A percentile compares a stretch with the other conserved stretches of the same genome.
Evolutionary conservation across 2,888 invertebrate genomes (phyloP).

Genomic region (Fragum sueziense): DNA sequence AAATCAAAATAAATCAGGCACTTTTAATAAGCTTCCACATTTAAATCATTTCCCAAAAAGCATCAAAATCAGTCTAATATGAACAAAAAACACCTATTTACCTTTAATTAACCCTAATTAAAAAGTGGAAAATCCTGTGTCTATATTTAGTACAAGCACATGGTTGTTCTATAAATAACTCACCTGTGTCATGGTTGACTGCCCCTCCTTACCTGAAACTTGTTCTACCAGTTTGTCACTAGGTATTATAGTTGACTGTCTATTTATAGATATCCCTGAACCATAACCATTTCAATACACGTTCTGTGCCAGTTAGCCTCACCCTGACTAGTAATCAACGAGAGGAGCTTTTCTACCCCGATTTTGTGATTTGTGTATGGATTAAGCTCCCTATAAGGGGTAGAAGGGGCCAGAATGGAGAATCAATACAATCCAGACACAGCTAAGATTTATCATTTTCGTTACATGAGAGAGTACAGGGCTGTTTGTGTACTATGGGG

Average conservation of each 20-base stretch:
- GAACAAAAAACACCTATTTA: neutral
- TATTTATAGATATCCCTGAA: constrained; percentile 53
- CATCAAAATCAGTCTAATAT: too few species aligned
- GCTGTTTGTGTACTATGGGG: constrained; percentile 99
- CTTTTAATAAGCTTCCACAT: too few species aligned
- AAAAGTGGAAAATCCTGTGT: constrained; percentile 46
- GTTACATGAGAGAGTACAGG: constrained; percentile 83
- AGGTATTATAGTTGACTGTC: constrained; percentile 22
- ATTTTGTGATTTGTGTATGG: constrained; percentile 31
- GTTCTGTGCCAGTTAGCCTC: constrained; percentile 55
- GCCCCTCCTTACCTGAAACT: constrained; percentile 56
- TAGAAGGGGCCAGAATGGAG: constrained; percentile 54
- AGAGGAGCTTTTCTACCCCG: constrained; percentile 40
- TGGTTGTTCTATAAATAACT: constrained; percentile 36
- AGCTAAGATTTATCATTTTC: constrained; percentile 75
- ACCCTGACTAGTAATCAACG: constrained; percentile 44
- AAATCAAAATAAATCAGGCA: too few species aligned
- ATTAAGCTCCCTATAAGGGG: constrained; percentile 48
- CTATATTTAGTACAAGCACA: constrained; percentile 30
- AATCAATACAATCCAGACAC: constrained; percentile 74
- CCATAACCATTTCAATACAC: constrained; percentile 56
- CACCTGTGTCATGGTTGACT: constrained; percentile 48
- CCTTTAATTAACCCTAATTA: neutral
- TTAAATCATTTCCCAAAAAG: too few species aligned
- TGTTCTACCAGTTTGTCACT: constrained; percentile 60